Base-by-base conservation (phyloP, 2,888 invertebrate genomes). In the Itoplectis maculator region DNA sequence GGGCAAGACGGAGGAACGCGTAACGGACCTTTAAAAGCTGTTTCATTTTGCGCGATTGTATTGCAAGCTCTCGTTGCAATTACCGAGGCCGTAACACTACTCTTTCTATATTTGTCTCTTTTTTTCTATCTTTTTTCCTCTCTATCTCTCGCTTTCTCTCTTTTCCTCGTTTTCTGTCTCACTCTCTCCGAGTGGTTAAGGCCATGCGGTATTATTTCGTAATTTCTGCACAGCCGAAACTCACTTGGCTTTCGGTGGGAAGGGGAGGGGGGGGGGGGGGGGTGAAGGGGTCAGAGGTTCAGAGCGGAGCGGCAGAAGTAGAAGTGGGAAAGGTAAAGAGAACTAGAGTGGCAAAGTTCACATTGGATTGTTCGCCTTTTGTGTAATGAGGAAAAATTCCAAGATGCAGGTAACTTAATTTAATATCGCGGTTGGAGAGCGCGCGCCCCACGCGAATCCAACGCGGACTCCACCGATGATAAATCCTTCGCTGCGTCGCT, bases 371-470 rank as follows among this genome's bases (percentile, higher is more conserved):
- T 69, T 69, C 73, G 74, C 73, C n/a, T 29, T 76, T 82, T 75
- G 75, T 83, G 85, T 84, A 85, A 87, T 86, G 85, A 88, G 85
- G 86, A 86, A 87, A 88, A 89, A 87, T 87, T 87, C 84, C 81
- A 87, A 87, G 86, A 85, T 84, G 80, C 85, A 86, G 86, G 87
- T 85, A 87, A 88, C 87, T 90, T 89, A 90, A 90, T 90, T 90
- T 87, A 90, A 90, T 89, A 88, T 87, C 84, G 77, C 75, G 70
- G 70, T 45, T 69, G 76, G 61, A 56, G 72, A 56, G 72, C 82
- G 59, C 75, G 72, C 75, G 29, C 45, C 59, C 83, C 78, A 59
- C 83, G 29, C 29, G 29, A 5, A 5, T 5, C n/a, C n/a, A n/a
- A n/a, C 80, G 87, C 86, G 84, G 82, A 81, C 83, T 85, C 84